Percentiles rank a stretch among this genome's conserved stretches.
phyloP scores from a whole-genome alignment of 2,797 vertebrate species.

The Helarctos malayanus region DNA sequence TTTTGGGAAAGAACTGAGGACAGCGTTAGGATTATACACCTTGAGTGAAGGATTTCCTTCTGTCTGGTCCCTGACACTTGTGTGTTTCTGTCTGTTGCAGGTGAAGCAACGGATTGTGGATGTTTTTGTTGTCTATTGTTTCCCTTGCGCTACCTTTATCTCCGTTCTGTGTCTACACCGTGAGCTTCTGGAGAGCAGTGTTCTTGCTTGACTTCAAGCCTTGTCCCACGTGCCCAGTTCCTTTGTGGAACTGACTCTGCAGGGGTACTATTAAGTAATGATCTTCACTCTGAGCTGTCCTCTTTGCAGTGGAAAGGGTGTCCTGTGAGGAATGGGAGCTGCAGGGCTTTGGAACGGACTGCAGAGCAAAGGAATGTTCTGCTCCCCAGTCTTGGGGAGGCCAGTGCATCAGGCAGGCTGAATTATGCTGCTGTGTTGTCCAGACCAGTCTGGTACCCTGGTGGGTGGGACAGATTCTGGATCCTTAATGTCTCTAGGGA shows the following conservation, averaged over 20 bases:
- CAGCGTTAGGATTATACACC: not conserved
- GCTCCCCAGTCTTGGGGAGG: not conserved
- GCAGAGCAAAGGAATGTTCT: not conserved
- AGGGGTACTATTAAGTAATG: not conserved
- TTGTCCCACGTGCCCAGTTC: not conserved
- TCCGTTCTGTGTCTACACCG: accelerated
- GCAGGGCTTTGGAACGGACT: not conserved
- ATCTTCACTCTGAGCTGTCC: not conserved
- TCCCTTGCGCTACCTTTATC: not conserved
- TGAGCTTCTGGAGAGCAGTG: not conserved
- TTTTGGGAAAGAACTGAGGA: not conserved
- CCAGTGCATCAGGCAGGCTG: not conserved
- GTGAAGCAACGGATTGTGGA: not conserved
- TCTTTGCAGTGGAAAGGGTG: not conserved
- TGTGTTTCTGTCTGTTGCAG: not conserved
- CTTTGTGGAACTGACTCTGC: not conserved
- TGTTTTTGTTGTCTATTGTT: not conserved
- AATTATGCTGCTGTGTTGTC: not conserved
- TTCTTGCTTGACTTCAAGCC: not conserved
- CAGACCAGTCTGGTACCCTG: not conserved
- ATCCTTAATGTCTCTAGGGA: not conserved
- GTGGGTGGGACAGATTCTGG: not conserved
- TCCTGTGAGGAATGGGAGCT: not conserved
- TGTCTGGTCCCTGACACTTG: not conserved
- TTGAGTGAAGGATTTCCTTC: not conserved